These are phyloP conservation scores for Gila orcuttii DNA, from an alignment of 2,113 vertebrate genomes.

Conservation along the genomic window DNA sequence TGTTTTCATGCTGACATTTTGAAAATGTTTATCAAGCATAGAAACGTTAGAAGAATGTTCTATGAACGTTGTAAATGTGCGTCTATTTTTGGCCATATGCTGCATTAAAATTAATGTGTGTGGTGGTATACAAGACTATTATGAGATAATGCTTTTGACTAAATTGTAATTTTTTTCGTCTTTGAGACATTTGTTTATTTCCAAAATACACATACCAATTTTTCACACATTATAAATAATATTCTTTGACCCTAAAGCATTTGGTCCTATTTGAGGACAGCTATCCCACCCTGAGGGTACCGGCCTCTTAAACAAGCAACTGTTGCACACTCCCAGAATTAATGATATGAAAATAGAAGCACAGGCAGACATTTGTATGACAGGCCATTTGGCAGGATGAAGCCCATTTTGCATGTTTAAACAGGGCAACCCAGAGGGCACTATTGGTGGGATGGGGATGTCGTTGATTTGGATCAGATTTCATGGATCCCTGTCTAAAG, in stretches of 20 bases:
- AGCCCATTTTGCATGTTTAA: constrained; percentile 41
- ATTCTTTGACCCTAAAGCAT: background rate
- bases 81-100: background rate
- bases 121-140: background rate
- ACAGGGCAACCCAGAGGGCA: constrained; percentile 13
- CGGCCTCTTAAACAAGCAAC: background rate
- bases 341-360: constrained; percentile 19
- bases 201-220: background rate
- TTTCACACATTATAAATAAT: background rate
- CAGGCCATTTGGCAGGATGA: constrained; percentile 15
- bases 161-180: background rate
- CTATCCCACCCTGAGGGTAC: background rate
- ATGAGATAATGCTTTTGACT: background rate
- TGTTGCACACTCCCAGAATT: background rate
- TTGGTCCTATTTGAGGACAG: background rate
- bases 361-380: constrained; percentile 8
- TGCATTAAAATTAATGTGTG: background rate
- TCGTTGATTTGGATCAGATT: constrained; percentile 5
- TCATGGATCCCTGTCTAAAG: constrained; percentile 18
- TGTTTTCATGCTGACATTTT: too few relatives aligned
- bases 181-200: background rate
- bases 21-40: too few relatives aligned
- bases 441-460: background rate
- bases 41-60: too few relatives aligned
- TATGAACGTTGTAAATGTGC: too few relatives aligned